Conservation (phyloP, 92 coral and sea anemone genomes). For the Bergia sp. region DNA sequence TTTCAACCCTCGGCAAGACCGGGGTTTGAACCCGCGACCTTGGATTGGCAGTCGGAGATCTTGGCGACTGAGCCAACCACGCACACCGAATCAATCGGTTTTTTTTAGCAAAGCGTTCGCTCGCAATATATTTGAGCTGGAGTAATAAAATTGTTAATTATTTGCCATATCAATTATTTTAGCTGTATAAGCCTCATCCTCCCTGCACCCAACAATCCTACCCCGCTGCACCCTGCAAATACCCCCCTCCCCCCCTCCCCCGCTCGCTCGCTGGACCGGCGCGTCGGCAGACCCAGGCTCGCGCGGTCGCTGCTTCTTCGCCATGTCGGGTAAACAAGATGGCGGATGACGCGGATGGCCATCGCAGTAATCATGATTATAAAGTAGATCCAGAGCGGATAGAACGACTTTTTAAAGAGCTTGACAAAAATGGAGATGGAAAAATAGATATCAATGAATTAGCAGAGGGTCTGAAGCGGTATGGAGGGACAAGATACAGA, state of each 20-base stretch:
- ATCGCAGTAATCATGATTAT: slow-evolving; percentile 55
- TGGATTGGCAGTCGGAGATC: no score
- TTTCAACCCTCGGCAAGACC: no score
- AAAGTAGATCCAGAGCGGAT: slow-evolving; percentile 84
- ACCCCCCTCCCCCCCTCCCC: neutral
- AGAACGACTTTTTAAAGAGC: slow-evolving; percentile 88
- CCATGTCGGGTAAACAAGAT: slow-evolving; percentile 52
- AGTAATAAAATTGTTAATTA: no score
- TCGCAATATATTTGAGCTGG: no score
- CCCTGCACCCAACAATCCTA: no score
- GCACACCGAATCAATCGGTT: no score
- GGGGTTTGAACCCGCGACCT: no score
- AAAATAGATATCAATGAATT: slow-evolving; percentile 91
- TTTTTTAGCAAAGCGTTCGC: no score
- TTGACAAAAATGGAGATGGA: slow-evolving; percentile 93
- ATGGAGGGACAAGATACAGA: slow-evolving; percentile 76
- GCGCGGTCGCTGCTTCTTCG: slow-evolving; percentile 13
- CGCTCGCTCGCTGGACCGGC: neutral
- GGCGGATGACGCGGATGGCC: slow-evolving; percentile 61
- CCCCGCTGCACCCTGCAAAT: no score
- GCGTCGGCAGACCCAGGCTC: slow-evolving; percentile 3
- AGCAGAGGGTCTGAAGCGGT: slow-evolving; percentile 84
- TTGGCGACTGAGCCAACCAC: no score
- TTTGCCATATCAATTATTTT: no score
- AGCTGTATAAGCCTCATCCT: no score